Evolutionary conservation across 1,140 invertebrate genomes (phyloP).

Genomic region (Chironomus tepperi): DNA sequence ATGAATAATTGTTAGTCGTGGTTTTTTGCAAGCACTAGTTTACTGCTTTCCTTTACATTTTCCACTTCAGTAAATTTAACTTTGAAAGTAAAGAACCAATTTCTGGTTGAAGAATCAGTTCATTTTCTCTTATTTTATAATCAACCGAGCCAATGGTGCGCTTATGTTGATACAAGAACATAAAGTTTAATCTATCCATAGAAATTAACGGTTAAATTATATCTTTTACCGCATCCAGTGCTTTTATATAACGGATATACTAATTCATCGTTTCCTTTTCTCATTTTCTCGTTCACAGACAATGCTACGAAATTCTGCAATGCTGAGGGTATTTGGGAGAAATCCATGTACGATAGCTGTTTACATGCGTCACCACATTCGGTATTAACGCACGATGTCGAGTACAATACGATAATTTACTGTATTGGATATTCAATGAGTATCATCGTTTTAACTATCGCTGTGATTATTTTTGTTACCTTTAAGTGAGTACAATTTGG

Average conservation of each 20-base stretch:
- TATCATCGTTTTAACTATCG: conserved; percentile 39
- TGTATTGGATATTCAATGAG: conserved; percentile 41
- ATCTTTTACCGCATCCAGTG: background rate
- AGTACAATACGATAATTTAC: conserved; percentile 41
- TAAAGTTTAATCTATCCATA: too few relatives aligned
- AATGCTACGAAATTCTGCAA: conserved; percentile 42
- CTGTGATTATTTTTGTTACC: conserved; percentile 41
- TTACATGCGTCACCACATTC: conserved; percentile 35
- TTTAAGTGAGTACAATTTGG: conserved; percentile 39
- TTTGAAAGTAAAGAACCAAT: too few relatives aligned
- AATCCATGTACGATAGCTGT: conserved; percentile 41
- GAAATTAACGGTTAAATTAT: too few relatives aligned
- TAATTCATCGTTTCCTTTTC: background rate
- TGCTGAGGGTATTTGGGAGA: conserved; percentile 39
- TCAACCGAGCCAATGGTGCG: too few relatives aligned
- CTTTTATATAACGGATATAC: background rate
- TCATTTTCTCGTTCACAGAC: conserved; percentile 30
- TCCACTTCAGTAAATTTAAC: too few relatives aligned
- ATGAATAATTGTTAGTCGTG: too few relatives aligned
- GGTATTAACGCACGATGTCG: conserved; percentile 34
- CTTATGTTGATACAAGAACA: too few relatives aligned
- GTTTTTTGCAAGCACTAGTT: too few relatives aligned
- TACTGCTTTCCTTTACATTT: too few relatives aligned
- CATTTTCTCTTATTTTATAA: too few relatives aligned
- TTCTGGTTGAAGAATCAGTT: too few relatives aligned